These are phyloP conservation scores for Apodemus speciosus DNA, from an alignment of 2,113 vertebrate species.

Conservation along the genomic window DNA sequence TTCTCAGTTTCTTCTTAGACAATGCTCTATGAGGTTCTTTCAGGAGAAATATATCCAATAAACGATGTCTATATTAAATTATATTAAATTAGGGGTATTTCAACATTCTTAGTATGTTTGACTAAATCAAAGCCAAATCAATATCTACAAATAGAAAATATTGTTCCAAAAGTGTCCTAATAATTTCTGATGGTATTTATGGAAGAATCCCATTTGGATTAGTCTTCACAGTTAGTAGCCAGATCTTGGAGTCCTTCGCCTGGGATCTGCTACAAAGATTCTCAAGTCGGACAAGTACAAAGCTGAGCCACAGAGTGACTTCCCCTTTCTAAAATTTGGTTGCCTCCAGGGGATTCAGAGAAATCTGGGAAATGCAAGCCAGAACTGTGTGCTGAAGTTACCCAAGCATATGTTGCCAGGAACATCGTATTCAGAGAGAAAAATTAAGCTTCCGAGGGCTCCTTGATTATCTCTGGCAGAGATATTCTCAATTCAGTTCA, in stretches of 20 bases:
- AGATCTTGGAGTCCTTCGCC: not conserved
- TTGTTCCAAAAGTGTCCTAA: not conserved
- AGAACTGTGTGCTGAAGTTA: not conserved
- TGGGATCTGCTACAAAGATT: not conserved
- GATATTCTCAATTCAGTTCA: not conserved
- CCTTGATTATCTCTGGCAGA: not conserved
- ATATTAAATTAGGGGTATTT: not conserved
- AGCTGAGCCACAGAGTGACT: not conserved
- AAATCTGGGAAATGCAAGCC: not conserved
- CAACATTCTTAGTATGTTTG: not conserved
- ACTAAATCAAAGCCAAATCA: not conserved
- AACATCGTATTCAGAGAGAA: not conserved
- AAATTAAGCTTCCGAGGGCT: not conserved
- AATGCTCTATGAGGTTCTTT: not conserved
- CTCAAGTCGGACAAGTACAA: not conserved
- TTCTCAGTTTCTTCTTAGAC: constrained; percentile 4
- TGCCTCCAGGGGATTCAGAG: not conserved
- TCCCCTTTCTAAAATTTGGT: not conserved
- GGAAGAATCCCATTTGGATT: not conserved
- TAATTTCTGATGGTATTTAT: constrained; percentile 29
- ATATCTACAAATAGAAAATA: constrained; percentile 20
- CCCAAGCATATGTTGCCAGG: not conserved
- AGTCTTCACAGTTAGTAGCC: not conserved
- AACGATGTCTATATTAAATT: not conserved
- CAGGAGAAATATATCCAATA: not conserved